phyloP scores from a whole-genome alignment of 2,888 invertebrate genomes.

The Reticulitermes lucifugus region DNA sequence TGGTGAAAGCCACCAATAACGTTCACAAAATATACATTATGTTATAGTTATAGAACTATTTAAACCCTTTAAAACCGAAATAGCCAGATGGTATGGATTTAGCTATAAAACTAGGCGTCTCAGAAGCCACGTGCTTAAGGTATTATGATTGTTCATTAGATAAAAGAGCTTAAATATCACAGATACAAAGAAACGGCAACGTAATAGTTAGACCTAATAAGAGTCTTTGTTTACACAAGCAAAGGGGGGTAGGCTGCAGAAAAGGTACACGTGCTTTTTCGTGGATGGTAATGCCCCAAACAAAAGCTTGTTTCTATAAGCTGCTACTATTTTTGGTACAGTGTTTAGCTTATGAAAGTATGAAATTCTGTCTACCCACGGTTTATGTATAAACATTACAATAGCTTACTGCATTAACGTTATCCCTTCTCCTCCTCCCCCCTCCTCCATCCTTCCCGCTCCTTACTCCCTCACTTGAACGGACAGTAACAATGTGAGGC shows the following conservation, averaged over 20 bases:
- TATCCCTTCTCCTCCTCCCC: background rate
- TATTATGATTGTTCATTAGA: background rate
- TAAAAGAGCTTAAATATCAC: background rate
- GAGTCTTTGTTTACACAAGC: background rate
- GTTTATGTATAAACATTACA: background rate
- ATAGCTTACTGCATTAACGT: conserved; percentile 13
- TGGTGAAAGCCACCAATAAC: background rate
- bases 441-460: too few relatives aligned
- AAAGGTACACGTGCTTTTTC: background rate
- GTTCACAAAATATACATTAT: background rate
- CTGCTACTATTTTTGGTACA: background rate
- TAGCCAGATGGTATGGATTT: background rate
- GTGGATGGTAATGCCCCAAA: background rate
- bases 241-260: background rate
- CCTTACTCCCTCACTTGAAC: background rate
- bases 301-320: background rate
- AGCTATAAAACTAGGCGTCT: background rate
- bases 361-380: background rate
- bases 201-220: background rate
- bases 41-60: background rate
- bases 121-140: background rate
- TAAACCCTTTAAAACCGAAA: background rate
- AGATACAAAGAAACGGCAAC: background rate
- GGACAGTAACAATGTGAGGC: background rate
- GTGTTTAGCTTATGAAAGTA: background rate